A percentile compares a stretch with the other conserved stretches of the same genome.
phyloP scores from a whole-genome alignment of 2,797 vertebrate species.

The Pelodytes ibericus region DNA sequence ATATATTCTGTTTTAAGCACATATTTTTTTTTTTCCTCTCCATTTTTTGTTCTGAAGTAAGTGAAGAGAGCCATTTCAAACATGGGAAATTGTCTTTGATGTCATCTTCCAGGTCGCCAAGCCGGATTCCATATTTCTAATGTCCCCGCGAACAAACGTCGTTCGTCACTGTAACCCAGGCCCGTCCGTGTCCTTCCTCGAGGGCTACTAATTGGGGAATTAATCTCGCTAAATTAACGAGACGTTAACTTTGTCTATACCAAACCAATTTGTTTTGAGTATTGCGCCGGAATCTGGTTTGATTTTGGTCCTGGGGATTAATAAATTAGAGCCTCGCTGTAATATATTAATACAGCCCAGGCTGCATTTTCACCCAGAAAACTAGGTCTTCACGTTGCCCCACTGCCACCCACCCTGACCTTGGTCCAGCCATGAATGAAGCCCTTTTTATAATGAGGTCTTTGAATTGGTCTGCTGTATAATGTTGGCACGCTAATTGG shows the following conservation, averaged over 20 bases:
- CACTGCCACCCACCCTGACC: too few species aligned
- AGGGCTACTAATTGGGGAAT: background rate
- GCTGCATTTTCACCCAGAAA: too few species aligned
- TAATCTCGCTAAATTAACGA: background rate
- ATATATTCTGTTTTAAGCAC: slow-evolving; percentile 45
- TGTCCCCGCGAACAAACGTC: background rate
- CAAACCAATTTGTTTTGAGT: background rate
- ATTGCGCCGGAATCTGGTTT: background rate
- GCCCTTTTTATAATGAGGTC: too few species aligned
- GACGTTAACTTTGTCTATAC: background rate
- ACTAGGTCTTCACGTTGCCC: too few species aligned
- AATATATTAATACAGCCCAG: too few species aligned
- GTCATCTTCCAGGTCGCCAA: background rate
- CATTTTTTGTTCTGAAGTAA: slow-evolving; percentile 6
- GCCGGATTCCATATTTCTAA: background rate
- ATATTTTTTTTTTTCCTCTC: background rate
- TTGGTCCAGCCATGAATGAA: too few species aligned
- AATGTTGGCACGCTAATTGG: too few species aligned
- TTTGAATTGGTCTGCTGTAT: too few species aligned
- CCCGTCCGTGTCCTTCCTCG: background rate
- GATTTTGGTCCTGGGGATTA: too few species aligned
- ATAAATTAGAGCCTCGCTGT: too few species aligned
- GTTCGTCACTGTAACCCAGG: background rate
- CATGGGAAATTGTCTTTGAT: background rate
- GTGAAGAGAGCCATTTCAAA: slow-evolving; percentile 2